Base-by-base conservation (phyloP, 1,140 invertebrate species). In the Aphis craccivora region DNA sequence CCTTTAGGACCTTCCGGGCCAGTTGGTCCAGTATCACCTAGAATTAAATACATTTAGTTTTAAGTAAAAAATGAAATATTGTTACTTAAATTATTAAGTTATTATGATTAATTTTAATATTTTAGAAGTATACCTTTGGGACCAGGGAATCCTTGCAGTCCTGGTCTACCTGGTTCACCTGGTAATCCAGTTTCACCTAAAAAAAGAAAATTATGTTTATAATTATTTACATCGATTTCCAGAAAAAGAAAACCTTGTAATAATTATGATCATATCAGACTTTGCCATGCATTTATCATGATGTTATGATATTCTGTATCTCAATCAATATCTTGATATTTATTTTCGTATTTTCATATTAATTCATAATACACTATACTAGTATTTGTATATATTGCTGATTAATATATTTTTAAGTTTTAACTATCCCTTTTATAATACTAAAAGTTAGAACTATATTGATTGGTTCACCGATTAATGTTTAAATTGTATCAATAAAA, bases 1-100 rank as follows among this genome's bases (percentile, higher is more conserved):
- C 98, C 98, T 94, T 97, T 95, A 4, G 95, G 83, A 94, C 98
- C 98, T 87, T 95, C 95, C 14, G 96, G 95, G 87, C 97, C 97
- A 18, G 91, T 4, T 53, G 95, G 94, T 48, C 96, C 96, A 48
- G 95, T 95, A 86, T 96, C 95, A 93, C 97, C 97, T 95, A 97
- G 91, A 81, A 76, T 45, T 0, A 90, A 30, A 43, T n/a, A 2
- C 0, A 20, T 22, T 14, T 55, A 4, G 8, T 35, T 43, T n/a
- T 45, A n/a, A 30, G 43, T 48, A 48, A 20, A 14, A 35, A 11
- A 30, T 9, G 7, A 51, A 48, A 30, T 35, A 48, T 88, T 88
- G n/a, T 35, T 8, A 7, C 1, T 48, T 48, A 48, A 48, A 48
- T 48, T 48, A 48, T 45, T 40, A 40, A 48, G 14, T 48, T 23